Base-by-base conservation (phyloP, 2,888 invertebrate genomes). In the Hypsopygia costalis region DNA sequence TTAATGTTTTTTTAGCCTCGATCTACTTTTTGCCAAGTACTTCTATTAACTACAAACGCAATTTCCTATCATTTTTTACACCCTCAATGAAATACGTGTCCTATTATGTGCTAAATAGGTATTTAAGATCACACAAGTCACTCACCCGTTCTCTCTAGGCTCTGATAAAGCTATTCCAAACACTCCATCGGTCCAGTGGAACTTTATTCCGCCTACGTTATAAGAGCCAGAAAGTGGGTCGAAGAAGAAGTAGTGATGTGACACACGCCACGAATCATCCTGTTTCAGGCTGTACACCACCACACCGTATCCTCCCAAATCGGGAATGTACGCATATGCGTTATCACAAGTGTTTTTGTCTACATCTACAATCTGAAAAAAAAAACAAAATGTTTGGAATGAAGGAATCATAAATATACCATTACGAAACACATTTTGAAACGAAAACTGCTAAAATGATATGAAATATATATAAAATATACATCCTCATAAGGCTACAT, bases 101-200 rank as follows among this genome's bases (percentile, higher is more conserved):
- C 28, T 21, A 36, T 28, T 36, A 29, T 34, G 22, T 16, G 9
- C 20, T 11, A 10, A 32, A 31, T 33, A 28, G 9, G 5, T 36
- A 12, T 6, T 4, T 25, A 34, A 31, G 36, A 39, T 27, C 30
- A 12, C 28, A 44, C 4, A 47, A 42, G 7, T 33, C 38, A 57
- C 78, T 73, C 52, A 91, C 90, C 91, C 91, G 55, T 92, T 90
- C 4, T 82, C 77, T 46, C 90, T 87, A 0, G 87, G 83, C 22
- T 91, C 90, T 0, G 92, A 93, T 10, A 95, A 77, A 1, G 95
- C 94, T 49, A 95, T 65, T 9, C 93, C 94, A 56, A 95, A 95
- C 0, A 96, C 90, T 1, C 95, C 95, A 68, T 96, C 95, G 0
- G 94, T 94, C 95, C 95, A 96, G 68, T 95, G 95, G 91, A 95